Conservation (phyloP, 2,797 vertebrate genomes). For the Mormyrops attenuatus region DNA sequence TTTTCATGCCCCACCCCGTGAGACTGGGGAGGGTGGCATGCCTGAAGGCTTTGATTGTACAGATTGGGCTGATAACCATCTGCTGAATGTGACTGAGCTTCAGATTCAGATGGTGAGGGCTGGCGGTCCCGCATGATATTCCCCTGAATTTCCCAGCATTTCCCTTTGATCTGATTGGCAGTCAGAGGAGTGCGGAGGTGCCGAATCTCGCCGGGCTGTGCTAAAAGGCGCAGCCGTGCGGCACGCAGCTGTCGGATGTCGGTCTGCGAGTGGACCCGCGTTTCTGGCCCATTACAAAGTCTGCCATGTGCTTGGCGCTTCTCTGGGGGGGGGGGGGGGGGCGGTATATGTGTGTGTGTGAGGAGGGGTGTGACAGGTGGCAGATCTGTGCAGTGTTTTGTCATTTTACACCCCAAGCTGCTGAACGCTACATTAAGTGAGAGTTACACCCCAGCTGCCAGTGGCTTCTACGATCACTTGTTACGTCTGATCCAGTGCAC, state of each 20-base stretch:
- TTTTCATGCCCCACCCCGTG: background rate
- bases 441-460: background rate
- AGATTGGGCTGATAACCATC: slow-evolving; percentile 42
- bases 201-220: background rate
- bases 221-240: background rate
- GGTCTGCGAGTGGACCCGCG: background rate
- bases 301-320: background rate
- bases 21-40: background rate
- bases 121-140: slow-evolving; percentile 26
- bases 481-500: background rate
- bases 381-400: background rate
- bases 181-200: background rate
- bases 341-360: background rate
- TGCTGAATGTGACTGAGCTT: slow-evolving; percentile 41
- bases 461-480: background rate
- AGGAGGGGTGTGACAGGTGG: background rate
- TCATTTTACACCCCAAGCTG: background rate
- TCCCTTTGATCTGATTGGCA: background rate
- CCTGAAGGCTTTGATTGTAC: slow-evolving; percentile 34
- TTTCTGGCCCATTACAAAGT: background rate
- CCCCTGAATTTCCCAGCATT: background rate
- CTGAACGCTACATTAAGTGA: background rate
- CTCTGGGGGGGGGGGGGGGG: background rate
- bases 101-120: background rate
- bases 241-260: background rate